Percentiles rank a stretch among this genome's conserved stretches.
These are phyloP conservation scores for Myiotriccus ornatus DNA, from an alignment of 2,797 vertebrate genomes.

Conservation along the genomic window DNA sequence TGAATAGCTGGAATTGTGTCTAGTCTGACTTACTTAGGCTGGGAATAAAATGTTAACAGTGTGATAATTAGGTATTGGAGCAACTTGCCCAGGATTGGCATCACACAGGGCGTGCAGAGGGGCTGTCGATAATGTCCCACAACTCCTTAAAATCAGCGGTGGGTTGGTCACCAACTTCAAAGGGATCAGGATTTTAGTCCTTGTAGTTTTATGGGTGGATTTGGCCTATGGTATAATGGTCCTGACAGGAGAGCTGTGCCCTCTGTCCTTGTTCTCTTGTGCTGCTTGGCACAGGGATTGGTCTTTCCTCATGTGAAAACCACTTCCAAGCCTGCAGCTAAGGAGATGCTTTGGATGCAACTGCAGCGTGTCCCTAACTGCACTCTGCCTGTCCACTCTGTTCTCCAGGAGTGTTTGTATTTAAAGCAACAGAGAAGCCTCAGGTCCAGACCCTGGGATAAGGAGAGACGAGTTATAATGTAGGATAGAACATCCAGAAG, in stretches of 20 bases:
- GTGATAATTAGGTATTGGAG: neutral
- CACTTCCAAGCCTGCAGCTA: neutral
- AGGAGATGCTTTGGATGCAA: neutral
- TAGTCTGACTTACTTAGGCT: neutral
- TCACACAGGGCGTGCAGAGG: neutral
- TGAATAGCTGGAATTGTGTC: neutral
- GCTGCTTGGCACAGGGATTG: neutral
- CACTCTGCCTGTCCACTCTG: neutral
- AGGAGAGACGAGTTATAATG: neutral
- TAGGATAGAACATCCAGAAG: neutral
- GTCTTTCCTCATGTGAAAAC: neutral
- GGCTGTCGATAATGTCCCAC: neutral
- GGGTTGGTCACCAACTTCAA: neutral
- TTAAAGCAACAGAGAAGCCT: neutral
- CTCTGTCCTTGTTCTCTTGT: neutral
- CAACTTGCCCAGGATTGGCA: neutral
- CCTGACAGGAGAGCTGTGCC: neutral
- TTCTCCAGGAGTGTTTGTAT: neutral
- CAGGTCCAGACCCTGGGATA: neutral
- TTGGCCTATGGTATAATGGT: rapidly evolving
- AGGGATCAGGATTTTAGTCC: neutral
- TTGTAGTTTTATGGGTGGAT: neutral
- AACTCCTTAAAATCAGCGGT: neutral
- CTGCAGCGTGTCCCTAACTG: neutral
- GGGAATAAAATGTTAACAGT: neutral